phyloP scores from a whole-genome alignment of 2,797 vertebrate genomes.

The Leptoclinus maculatus region DNA sequence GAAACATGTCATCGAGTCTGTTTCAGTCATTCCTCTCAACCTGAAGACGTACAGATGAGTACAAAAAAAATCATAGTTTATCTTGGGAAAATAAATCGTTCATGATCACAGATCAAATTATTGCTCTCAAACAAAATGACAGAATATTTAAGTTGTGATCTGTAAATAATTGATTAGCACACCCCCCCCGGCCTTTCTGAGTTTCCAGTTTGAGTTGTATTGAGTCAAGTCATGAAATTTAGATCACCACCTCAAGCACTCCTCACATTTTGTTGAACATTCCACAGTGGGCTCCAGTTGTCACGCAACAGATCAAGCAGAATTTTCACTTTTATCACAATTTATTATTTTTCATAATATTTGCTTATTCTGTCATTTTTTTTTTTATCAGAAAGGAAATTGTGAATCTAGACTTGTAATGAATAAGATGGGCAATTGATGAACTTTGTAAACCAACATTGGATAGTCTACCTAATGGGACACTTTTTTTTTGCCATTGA shows the following conservation, averaged over 20 bases:
- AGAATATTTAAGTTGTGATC: conserved; percentile 6
- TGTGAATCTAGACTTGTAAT: conserved; percentile 2
- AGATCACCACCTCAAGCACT: conserved; percentile 3
- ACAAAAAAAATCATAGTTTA: not conserved
- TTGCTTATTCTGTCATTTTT: not conserved
- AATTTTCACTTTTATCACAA: not conserved
- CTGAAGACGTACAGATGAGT: not conserved
- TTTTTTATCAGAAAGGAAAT: conserved; percentile 6
- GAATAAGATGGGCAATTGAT: not conserved
- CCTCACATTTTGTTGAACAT: conserved; percentile 39
- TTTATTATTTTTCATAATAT: not conserved
- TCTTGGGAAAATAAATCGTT: too few relatives aligned
- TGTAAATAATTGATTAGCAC: not conserved
- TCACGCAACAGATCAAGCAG: not conserved
- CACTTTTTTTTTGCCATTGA: not conserved
- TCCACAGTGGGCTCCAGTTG: conserved; percentile 3
- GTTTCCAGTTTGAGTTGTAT: too few relatives aligned
- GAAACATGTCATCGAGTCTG: not conserved
- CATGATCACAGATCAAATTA: not conserved
- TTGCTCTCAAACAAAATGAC: not conserved
- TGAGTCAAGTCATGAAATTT: not conserved
- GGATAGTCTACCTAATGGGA: too few relatives aligned
- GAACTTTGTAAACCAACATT: not conserved
- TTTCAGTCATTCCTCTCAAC: conserved; percentile 5
- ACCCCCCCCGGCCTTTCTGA: not conserved